A percentile compares a stretch with the other conserved stretches of the same genome.
Evolutionary conservation across 2,113 vertebrate genomes (phyloP).

Genomic region (Phocoena sinus): DNA sequence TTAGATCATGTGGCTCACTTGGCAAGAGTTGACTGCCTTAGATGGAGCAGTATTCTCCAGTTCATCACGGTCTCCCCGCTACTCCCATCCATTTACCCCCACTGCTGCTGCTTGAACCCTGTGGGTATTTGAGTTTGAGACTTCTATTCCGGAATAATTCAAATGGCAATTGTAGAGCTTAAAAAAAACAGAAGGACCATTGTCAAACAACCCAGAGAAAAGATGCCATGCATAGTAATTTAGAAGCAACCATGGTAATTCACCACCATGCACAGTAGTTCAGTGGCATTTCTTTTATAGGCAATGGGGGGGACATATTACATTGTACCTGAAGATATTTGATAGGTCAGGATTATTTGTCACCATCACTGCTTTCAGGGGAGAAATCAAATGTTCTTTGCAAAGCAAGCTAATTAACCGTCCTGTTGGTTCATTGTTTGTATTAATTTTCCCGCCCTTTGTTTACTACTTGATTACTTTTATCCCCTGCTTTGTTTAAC

Average conservation of each 20-base stretch:
- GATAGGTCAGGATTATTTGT: constrained; percentile 46
- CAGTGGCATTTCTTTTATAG: constrained; percentile 28
- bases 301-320: neutral
- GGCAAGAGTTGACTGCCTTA: neutral
- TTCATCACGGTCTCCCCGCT: neutral
- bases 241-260: neutral
- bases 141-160: neutral
- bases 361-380: constrained; percentile 44
- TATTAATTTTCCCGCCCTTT: constrained; percentile 49
- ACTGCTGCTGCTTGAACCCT: neutral
- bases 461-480: constrained; percentile 35
- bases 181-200: neutral
- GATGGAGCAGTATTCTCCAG: neutral
- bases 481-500: constrained; percentile 17
- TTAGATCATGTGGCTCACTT: neutral
- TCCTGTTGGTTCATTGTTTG: constrained; percentile 6
- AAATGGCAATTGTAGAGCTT: constrained; percentile 18
- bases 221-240: neutral
- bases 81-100: neutral
- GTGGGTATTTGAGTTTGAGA: neutral
- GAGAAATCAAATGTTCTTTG: constrained; percentile 56
- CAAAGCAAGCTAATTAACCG: constrained; percentile 48
- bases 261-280: neutral
- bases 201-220: neutral
- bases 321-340: constrained; percentile 48